phyloP scores from a whole-genome alignment of 2,113 vertebrate genomes.

The Monopterus albus region DNA sequence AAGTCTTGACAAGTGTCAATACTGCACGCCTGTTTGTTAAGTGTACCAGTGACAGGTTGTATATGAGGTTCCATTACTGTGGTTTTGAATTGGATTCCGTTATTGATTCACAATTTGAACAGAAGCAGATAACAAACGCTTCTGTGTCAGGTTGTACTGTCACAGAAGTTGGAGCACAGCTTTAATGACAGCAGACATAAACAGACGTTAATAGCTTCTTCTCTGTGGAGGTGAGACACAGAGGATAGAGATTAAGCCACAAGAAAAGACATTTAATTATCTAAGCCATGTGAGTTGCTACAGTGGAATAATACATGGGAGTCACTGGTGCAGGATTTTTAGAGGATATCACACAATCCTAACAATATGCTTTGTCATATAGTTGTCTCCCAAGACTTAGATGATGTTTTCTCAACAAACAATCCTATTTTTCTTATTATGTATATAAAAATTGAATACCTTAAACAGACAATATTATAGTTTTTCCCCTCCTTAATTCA shows the following conservation, averaged over 20 bases:
- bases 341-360: conserved; percentile 25
- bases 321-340: conserved; percentile 5
- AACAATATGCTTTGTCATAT: conserved; percentile 19
- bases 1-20: conserved; percentile 76
- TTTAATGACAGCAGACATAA: conserved; percentile 42
- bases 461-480: background rate
- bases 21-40: conserved; percentile 61
- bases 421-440: conserved; percentile 13
- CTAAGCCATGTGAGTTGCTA: conserved; percentile 33
- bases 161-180: conserved; percentile 9
- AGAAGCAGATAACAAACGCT: conserved; percentile 43
- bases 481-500: background rate
- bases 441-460: background rate
- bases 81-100: conserved; percentile 31
- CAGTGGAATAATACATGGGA: conserved; percentile 27
- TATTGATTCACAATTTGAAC: conserved; percentile 49
- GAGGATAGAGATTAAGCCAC: conserved; percentile 39
- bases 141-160: conserved; percentile 11
- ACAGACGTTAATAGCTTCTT: conserved; percentile 43
- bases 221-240: conserved; percentile 34
- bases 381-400: background rate
- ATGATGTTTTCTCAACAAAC: background rate
- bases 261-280: conserved; percentile 53
- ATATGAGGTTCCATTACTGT: conserved; percentile 37
- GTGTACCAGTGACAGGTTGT: conserved; percentile 47